Evolutionary conservation across 1,140 invertebrate species (phyloP), one percentile per base, ranked within the genome.

Genomic region (Plectrocnemia conspersa): DNA sequence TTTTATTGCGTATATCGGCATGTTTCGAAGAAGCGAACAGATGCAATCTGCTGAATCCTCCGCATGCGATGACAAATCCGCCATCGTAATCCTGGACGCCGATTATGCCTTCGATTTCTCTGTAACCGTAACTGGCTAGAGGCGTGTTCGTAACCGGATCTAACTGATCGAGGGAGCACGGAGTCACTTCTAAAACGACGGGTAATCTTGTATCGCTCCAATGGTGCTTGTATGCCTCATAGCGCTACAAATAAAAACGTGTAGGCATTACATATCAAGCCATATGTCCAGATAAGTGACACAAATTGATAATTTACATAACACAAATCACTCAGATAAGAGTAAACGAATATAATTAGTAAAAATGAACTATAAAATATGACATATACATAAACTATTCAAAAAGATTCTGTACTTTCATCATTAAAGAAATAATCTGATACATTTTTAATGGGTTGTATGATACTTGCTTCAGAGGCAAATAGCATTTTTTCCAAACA

Each of bases 191-290:
- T 46, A 98, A 75, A 5, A 92, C 79, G 13, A 94, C 82, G 2
- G 92, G 90, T 24, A 96, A 75, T 58, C 86, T 80, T 40, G 86
- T 88, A 41, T 94, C 93, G 45, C 92, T 93, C 93, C 95, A 98
- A 65, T 95, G 93, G 65, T 92, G 84, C 76, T 98, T 98, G 67
- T 88, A 92, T 7, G 88, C 90, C 79, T 88, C 84, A 71, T 88
- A 96, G 67, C 84, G 83, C 90, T 95, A 73, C 48, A 78, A 68
- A 46, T 64, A n/a, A n/a, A n/a, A n/a, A n/a, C n/a, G n/a, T n/a
- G n/a, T n/a, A n/a, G n/a, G n/a, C n/a, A n/a, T n/a, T n/a, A n/a
- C n/a, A n/a, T n/a, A n/a, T n/a, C n/a, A n/a, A n/a, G n/a, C n/a
- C n/a, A n/a, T n/a, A n/a, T n/a, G n/a, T n/a, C n/a, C n/a, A n/a